phyloP scores from a whole-genome alignment of 1,140 invertebrate genomes.

The Popillia japonica region DNA sequence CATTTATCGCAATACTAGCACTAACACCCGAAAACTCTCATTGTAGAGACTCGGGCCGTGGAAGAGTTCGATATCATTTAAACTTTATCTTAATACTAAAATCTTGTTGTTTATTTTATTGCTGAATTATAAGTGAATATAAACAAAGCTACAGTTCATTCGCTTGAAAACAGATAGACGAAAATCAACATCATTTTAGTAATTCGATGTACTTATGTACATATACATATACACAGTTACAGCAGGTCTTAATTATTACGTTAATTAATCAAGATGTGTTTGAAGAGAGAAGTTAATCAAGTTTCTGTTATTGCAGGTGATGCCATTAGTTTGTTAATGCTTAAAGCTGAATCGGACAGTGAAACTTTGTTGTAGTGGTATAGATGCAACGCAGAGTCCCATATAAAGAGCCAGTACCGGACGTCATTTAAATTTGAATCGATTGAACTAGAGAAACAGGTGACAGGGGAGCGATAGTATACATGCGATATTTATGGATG shows the following conservation, averaged over 20 bases:
- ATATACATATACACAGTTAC: too few species aligned
- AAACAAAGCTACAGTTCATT: too few species aligned
- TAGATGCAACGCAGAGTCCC: neutral
- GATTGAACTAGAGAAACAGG: neutral
- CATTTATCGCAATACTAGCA: too few species aligned
- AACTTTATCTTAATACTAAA: too few species aligned
- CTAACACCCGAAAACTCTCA: too few species aligned
- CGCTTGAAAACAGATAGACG: too few species aligned
- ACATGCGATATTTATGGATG: conserved; percentile 7
- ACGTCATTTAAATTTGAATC: conserved; percentile 23
- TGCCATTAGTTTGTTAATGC: neutral
- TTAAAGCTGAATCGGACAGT: neutral
- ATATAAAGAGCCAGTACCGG: neutral
- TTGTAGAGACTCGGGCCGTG: too few species aligned
- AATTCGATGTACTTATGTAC: too few species aligned
- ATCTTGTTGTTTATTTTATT: too few species aligned
- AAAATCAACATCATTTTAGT: too few species aligned
- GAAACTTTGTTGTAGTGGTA: neutral
- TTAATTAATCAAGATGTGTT: neutral
- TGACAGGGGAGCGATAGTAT: neutral
- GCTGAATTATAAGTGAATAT: too few species aligned
- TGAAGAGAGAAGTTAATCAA: neutral
- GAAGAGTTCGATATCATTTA: too few species aligned
- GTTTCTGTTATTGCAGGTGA: neutral
- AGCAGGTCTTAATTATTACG: neutral